Percentiles rank a stretch among this genome's conserved stretches.
phyloP scores from a whole-genome alignment of 2,113 vertebrate species.

The Oncorhynchus masou region DNA sequence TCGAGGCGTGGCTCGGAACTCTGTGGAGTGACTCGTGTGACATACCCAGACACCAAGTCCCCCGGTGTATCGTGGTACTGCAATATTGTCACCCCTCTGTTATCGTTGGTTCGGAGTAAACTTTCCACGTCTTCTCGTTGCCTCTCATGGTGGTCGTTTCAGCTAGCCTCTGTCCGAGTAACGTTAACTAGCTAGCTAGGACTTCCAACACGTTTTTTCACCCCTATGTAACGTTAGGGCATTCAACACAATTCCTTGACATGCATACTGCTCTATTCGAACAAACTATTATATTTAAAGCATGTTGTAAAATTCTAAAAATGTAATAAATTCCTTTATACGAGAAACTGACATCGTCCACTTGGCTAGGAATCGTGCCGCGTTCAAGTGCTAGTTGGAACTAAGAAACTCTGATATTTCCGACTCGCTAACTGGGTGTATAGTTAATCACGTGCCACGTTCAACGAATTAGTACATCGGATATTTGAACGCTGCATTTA shows the following conservation, averaged over 20 bases:
- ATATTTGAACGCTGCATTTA: constrained; percentile 49
- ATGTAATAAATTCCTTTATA: background rate
- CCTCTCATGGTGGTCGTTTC: background rate
- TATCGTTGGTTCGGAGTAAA: background rate
- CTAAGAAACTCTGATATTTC: no score
- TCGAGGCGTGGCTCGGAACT: constrained; percentile 50
- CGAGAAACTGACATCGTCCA: background rate
- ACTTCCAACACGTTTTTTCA: background rate
- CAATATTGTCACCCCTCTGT: background rate
- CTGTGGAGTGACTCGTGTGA: constrained; percentile 9
- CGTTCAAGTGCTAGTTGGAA: no score
- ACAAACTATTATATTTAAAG: background rate
- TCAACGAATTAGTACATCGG: no score
- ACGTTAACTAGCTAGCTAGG: background rate
- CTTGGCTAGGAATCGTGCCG: background rate
- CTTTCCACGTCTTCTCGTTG: background rate
- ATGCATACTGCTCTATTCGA: background rate
- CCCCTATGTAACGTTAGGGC: background rate
- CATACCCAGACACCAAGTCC: background rate
- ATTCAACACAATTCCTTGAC: constrained; percentile 16
- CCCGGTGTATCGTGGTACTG: background rate
- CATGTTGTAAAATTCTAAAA: background rate
- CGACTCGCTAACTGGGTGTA: no score
- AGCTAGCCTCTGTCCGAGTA: no score
- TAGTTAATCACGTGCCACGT: no score